phyloP scores from a whole-genome alignment of 2,113 vertebrate species.

The Ceyx cyanopectus region DNA sequence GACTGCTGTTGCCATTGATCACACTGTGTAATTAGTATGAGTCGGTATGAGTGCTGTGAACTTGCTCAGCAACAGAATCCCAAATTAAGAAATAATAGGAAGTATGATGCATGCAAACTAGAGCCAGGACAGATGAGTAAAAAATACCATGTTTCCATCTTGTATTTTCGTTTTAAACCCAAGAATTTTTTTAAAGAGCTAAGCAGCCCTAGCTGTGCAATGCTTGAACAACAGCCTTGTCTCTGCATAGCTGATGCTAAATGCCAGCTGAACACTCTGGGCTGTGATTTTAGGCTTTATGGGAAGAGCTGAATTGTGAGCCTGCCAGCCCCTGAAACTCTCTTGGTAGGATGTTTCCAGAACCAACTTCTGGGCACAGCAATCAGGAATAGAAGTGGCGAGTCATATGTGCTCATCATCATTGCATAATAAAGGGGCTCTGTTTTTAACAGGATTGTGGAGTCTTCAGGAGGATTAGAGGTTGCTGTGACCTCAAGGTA shows the following conservation, averaged over 20 bases:
- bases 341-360: not conserved
- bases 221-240: conserved; percentile 14
- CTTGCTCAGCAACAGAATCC: not conserved
- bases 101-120: not conserved
- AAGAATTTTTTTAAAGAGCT: not conserved
- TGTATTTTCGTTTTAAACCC: not conserved
- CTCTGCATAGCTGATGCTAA: not conserved
- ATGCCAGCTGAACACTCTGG: not conserved
- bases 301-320: not conserved
- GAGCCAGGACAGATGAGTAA: not conserved
- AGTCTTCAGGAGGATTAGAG: not conserved
- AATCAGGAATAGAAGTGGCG: not conserved
- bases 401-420: not conserved
- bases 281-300: conserved; percentile 23
- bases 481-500: not conserved
- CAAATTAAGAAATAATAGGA: conserved; percentile 6
- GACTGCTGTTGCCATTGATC: not conserved
- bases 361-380: conserved; percentile 20
- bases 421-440: not conserved
- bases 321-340: not conserved
- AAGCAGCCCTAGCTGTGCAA: not conserved
- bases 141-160: not conserved
- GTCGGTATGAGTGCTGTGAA: not conserved
- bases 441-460: not conserved
- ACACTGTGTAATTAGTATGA: not conserved